Percentiles rank a stretch among this genome's conserved stretches.
phyloP scores from a whole-genome alignment of 1,140 invertebrate species.

The Diplogasteroides magnus region DNA sequence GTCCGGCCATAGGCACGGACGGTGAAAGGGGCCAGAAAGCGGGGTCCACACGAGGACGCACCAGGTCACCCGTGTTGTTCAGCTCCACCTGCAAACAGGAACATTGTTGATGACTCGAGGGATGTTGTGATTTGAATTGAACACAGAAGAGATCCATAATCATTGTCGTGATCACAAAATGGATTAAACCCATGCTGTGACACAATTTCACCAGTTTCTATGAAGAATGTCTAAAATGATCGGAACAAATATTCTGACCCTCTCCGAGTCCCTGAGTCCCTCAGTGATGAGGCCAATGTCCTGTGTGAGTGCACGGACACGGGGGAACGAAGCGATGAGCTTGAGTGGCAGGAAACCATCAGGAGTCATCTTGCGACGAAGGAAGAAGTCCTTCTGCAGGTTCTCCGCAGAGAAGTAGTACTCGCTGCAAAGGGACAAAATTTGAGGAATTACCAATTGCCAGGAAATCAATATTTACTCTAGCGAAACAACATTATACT shows the following conservation, averaged over 20 bases:
- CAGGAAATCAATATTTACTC: no score
- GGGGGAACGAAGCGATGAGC: conserved; percentile 88
- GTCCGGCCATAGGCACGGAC: conserved; percentile 16
- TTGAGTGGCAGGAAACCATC: conserved; percentile 86
- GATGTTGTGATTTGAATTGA: no score
- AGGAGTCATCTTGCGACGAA: conserved; percentile 88
- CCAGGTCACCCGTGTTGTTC: conserved; percentile 7
- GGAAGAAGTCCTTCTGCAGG: conserved; percentile 86
- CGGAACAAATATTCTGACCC: no score
- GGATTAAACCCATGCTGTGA: no score
- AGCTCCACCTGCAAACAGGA: conserved; percentile 26
- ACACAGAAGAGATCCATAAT: no score
- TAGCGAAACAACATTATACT: background rate
- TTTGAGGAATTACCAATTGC: no score
- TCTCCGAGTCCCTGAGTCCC: conserved; percentile 46
- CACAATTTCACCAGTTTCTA: no score
- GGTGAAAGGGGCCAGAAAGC: conserved; percentile 33
- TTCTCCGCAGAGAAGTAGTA: conserved; percentile 99
- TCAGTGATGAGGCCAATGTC: conserved; percentile 74
- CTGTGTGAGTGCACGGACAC: conserved; percentile 78
- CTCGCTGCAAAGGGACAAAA: conserved; percentile 69
- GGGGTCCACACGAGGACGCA: conserved; percentile 35
- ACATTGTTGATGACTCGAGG: conserved; percentile 40
- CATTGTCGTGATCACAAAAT: no score
- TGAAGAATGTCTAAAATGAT: no score